Evolutionary conservation across 2,888 invertebrate species (phyloP).

Genomic region (Macrostomum cliftonense): DNA sequence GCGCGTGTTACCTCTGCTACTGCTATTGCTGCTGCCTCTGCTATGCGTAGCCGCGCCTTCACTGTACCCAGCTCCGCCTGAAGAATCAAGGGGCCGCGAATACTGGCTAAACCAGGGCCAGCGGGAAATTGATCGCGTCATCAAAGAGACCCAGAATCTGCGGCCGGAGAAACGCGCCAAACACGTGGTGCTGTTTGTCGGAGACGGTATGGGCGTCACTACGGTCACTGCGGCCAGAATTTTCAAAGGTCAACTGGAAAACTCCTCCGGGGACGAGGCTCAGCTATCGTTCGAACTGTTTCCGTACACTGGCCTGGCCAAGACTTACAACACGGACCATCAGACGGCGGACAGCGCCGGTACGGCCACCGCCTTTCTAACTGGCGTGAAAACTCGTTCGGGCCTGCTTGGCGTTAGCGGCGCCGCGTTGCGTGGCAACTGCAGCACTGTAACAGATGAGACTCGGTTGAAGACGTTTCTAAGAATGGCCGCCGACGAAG

Average conservation of each 20-base stretch:
- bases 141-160: slow-evolving; percentile 24
- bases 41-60: no score
- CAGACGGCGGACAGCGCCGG: slow-evolving; percentile 70
- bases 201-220: slow-evolving; percentile 68
- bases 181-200: slow-evolving; percentile 62
- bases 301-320: slow-evolving; percentile 57
- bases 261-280: slow-evolving; percentile 47
- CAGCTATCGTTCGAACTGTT: slow-evolving; percentile 58
- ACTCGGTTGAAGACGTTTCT: background rate
- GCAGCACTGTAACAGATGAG: slow-evolving; percentile 35
- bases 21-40: no score
- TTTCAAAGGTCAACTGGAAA: slow-evolving; percentile 47
- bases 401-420: slow-evolving; percentile 57
- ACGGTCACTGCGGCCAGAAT: slow-evolving; percentile 58
- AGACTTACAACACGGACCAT: slow-evolving; percentile 67
- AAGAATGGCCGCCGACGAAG: slow-evolving; percentile 15
- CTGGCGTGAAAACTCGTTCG: slow-evolving; percentile 50
- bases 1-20: no score
- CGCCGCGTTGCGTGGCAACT: slow-evolving; percentile 47
- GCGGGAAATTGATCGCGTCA: no score
- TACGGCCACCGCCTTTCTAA: slow-evolving; percentile 55
- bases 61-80: no score
- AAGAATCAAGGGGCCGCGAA: no score
- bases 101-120: no score
- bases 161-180: slow-evolving; percentile 47